Percentiles rank a stretch among this genome's conserved stretches.
phyloP scores from a whole-genome alignment of 2,113 vertebrate species.

The Psephotus haematonotus region DNA sequence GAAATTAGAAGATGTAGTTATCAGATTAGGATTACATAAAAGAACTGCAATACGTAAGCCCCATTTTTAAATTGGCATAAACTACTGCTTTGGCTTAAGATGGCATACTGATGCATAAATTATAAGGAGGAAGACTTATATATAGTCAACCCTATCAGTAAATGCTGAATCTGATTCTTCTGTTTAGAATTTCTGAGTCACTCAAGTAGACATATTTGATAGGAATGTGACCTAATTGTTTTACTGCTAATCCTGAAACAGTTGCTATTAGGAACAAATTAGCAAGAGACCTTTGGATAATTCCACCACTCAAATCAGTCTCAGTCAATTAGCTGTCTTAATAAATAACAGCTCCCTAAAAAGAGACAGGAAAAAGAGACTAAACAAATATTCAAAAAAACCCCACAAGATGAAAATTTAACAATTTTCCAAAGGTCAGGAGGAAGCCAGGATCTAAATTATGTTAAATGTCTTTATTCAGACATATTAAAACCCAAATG shows the following conservation, averaged over 20 bases:
- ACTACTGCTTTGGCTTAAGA: neutral
- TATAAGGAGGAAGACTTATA: neutral
- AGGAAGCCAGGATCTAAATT: constrained; percentile 10
- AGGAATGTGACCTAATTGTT: constrained; percentile 49
- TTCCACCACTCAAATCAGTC: constrained; percentile 57
- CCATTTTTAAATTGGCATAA: constrained; percentile 9
- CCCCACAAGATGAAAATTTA: neutral
- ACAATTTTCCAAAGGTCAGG: constrained; percentile 38
- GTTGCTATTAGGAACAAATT: constrained; percentile 56
- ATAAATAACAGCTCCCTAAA: constrained; percentile 51
- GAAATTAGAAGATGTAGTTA: constrained; percentile 21
- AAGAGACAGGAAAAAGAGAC: constrained; percentile 25
- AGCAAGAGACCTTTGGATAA: constrained; percentile 57
- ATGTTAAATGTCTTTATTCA: neutral
- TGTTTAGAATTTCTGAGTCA: constrained; percentile 35
- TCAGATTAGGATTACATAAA: constrained; percentile 8
- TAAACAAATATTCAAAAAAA: constrained; percentile 15
- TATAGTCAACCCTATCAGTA: neutral
- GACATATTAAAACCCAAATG: neutral
- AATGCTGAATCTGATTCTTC: neutral
- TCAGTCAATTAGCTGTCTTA: constrained; percentile 42
- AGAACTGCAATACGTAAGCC: neutral
- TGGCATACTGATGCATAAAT: neutral
- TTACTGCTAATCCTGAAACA: constrained; percentile 54
- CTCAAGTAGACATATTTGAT: constrained; percentile 20